Evolutionary conservation across 2,113 vertebrate species (phyloP).

Genomic region (Oncorhynchus kisutch): DNA sequence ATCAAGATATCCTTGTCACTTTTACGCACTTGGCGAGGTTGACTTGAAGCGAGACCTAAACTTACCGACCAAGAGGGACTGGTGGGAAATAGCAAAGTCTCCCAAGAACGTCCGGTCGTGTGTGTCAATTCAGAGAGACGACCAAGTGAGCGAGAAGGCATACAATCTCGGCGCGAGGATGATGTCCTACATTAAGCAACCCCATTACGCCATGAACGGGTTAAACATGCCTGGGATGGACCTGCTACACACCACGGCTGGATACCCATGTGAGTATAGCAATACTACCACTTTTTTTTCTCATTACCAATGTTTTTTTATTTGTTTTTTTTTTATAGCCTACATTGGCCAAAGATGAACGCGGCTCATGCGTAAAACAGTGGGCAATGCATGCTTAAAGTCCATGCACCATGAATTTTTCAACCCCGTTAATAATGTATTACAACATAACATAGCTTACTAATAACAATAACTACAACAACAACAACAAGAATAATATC

Average conservation of each 20-base stretch:
- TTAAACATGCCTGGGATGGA: conserved; percentile 81
- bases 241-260: conserved; percentile 80
- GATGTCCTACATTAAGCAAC: conserved; percentile 88
- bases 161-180: conserved; percentile 67
- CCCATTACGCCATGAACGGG: conserved; percentile 83
- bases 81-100: background rate
- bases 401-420: background rate
- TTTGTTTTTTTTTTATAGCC: background rate
- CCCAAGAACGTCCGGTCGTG: too few relatives aligned
- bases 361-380: background rate
- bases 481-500: too few relatives aligned
- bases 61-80: background rate
- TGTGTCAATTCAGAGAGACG: conserved; percentile 42
- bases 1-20: conserved; percentile 7
- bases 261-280: conserved; percentile 79
- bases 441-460: background rate
- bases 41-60: background rate
- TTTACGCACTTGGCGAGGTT: background rate
- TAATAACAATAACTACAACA: too few relatives aligned
- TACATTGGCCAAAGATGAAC: background rate
- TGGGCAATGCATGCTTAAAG: background rate
- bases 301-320: background rate
- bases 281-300: background rate
- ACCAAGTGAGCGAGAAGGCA: conserved; percentile 51
- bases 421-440: background rate